Evolutionary conservation across 2,113 vertebrate species (phyloP).

Genomic region (Hiodon alosoides): DNA sequence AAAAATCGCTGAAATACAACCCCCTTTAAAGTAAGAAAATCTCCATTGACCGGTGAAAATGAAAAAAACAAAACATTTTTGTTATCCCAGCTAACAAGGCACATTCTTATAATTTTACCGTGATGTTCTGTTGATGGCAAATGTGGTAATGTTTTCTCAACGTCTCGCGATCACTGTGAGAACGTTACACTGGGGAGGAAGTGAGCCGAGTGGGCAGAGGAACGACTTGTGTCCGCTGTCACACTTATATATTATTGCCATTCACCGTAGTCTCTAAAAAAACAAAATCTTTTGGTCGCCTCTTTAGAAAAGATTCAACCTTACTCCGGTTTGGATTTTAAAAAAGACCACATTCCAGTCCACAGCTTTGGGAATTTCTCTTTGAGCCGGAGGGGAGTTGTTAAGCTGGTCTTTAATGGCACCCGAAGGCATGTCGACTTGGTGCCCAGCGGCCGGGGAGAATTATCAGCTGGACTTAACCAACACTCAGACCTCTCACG

Average conservation of each 20-base stretch:
- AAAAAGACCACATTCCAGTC: constrained; percentile 1
- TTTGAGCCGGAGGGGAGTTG: background rate
- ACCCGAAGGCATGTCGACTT: background rate
- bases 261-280: background rate
- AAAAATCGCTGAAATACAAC: constrained; percentile 32
- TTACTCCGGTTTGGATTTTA: background rate
- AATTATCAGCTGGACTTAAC: no score
- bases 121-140: no score
- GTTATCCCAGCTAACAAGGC: background rate
- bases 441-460: background rate
- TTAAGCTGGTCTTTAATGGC: background rate
- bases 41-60: background rate
- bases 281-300: background rate
- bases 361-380: constrained; percentile 17
- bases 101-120: background rate
- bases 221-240: no score
- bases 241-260: no score
- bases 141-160: no score
- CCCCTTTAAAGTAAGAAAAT: background rate
- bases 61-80: background rate
- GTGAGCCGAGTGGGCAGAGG: no score
- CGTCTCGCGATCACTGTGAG: no score
- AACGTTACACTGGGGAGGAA: no score
- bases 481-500: no score
- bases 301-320: background rate